These are phyloP conservation scores for Brachionichthys hirsutus DNA, from an alignment of 2,113 vertebrate genomes.

Conservation along the genomic window DNA sequence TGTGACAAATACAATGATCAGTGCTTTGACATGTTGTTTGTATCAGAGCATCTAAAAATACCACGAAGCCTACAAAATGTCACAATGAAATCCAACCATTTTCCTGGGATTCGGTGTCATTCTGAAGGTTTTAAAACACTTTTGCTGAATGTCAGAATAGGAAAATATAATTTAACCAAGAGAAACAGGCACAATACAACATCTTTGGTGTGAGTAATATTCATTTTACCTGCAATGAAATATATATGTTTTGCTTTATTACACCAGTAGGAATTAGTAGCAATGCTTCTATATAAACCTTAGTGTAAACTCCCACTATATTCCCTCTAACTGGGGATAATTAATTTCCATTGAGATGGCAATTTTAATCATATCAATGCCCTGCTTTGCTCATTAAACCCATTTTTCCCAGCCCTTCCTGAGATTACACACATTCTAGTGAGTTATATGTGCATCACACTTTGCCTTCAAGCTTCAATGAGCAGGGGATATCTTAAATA, in stretches of 20 bases:
- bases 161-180: background rate
- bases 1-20: slow-evolving; percentile 60
- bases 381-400: slow-evolving; percentile 52
- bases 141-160: slow-evolving; percentile 9
- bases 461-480: slow-evolving; percentile 51
- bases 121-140: slow-evolving; percentile 25
- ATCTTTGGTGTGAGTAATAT: slow-evolving; percentile 9
- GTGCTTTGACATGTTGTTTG: slow-evolving; percentile 53
- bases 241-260: slow-evolving; percentile 1
- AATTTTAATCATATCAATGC: slow-evolving; percentile 45
- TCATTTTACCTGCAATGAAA: slow-evolving; percentile 7
- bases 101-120: slow-evolving; percentile 19
- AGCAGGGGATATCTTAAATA: slow-evolving; percentile 50
- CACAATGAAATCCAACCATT: slow-evolving; percentile 44
- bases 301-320: slow-evolving; percentile 4
- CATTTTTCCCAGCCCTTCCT: slow-evolving; percentile 35
- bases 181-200: background rate
- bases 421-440: slow-evolving; percentile 43
- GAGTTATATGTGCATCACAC: slow-evolving; percentile 50
- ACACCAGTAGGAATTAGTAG: slow-evolving; percentile 9
- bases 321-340: slow-evolving; percentile 21
- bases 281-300: slow-evolving; percentile 15
- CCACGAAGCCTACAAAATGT: slow-evolving; percentile 49
- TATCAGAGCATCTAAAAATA: slow-evolving; percentile 66
- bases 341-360: slow-evolving; percentile 34